Evolutionary conservation across 2,113 vertebrate genomes (phyloP).

Genomic region (Lampris megalopsis): DNA sequence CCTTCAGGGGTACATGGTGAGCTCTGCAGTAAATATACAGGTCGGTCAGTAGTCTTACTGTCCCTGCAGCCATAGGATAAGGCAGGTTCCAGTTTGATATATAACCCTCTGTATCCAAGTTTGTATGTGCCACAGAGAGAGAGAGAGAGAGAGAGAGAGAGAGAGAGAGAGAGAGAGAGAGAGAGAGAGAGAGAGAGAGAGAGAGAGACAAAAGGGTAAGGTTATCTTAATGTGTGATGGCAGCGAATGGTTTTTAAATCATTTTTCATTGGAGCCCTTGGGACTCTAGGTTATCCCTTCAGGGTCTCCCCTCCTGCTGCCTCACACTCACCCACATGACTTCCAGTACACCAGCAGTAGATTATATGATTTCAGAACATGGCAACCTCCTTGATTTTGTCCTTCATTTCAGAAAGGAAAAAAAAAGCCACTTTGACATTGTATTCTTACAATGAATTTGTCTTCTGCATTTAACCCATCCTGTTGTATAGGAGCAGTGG

Average conservation of each 20-base stretch:
- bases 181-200: not conserved
- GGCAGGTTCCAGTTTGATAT: too few relatives aligned
- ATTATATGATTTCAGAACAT: conserved; percentile 46
- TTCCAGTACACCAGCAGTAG: conserved; percentile 27
- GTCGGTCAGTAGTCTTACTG: conserved; percentile 45
- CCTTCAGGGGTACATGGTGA: conserved; percentile 37
- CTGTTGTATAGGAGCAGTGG: too few relatives aligned
- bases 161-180: not conserved
- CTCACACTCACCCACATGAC: conserved; percentile 36
- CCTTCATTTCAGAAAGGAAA: too few relatives aligned
- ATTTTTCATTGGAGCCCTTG: conserved; percentile 25
- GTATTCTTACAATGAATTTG: too few relatives aligned
- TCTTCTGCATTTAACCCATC: too few relatives aligned
- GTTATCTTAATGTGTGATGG: conserved; percentile 15
- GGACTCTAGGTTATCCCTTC: conserved; percentile 22
- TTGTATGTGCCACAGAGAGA: not conserved
- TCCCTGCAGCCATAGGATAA: conserved; percentile 23
- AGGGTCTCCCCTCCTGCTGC: conserved; percentile 17
- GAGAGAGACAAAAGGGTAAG: not conserved
- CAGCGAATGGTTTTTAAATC: conserved; percentile 27
- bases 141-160: not conserved
- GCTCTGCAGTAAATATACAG: conserved; percentile 22
- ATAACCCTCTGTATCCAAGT: too few relatives aligned
- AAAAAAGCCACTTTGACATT: too few relatives aligned
- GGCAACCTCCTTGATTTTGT: conserved; percentile 19